Base-by-base conservation (phyloP, 1,140 invertebrate genomes). In the Drosophila saltans region DNA sequence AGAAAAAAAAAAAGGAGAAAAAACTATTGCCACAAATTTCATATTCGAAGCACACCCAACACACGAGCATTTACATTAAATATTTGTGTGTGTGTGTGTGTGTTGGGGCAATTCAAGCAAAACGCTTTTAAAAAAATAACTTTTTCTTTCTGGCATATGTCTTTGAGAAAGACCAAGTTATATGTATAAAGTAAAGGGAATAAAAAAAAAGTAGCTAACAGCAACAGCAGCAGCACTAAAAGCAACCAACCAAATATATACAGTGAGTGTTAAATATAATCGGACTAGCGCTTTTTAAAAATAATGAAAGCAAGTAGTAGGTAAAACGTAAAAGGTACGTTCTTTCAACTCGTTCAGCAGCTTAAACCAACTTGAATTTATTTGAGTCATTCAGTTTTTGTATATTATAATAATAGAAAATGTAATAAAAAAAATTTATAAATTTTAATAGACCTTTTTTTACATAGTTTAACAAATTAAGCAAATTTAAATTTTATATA, bases 71-170 rank as follows among this genome's bases (percentile, higher is more conserved):
- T 57, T 64, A 40, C 24, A 40, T 71, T 16, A 40, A 72, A 71
- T 72, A 60, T 33, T 30, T 72, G 65, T 72, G 56, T 45, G 55
- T 33, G 28, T 72, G 39, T 40, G 9, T n/a, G 16, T 48, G 55
- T 57, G 11, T 33, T n/a, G 26, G 10, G 48, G 63, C 62, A 70
- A 41, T 69, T 70, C 55, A 56, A 70, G 55, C 43, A 52, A 71
- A 66, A 66, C 63, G 43, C 57, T 66, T 71, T 71, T 56, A 61
- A 61, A 48, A 66, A 66, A 60, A 65, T 24, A 26, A 63, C 40
- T 58, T 48, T 61, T 72, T 60, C 65, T 52, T 43, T 62, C 41
- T 8, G 69, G 77, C 77, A 79, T 79, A 78, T 79, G 77, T 79
- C 75, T 77, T 76, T 61, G 48, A 58, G 68, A 70, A 71, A 43